These are phyloP conservation scores for Lycocerus yunnanus DNA, from an alignment of 2,888 invertebrate genomes.

Conservation along the genomic window DNA sequence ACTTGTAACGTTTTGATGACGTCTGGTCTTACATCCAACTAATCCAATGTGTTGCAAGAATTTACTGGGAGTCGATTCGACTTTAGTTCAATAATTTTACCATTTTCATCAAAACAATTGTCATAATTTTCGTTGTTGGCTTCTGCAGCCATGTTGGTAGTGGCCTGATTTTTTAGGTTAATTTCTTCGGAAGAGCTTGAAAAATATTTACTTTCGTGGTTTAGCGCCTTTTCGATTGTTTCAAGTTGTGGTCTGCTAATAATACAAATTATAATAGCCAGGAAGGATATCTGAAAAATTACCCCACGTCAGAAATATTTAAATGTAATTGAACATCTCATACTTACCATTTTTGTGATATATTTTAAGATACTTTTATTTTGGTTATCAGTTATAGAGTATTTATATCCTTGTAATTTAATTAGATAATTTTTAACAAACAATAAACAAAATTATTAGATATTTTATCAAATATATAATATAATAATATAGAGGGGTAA, in stretches of 20 bases:
- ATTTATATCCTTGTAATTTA: background rate
- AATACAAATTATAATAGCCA: background rate
- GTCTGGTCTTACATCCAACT: too few species aligned
- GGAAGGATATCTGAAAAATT: background rate
- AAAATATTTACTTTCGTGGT: background rate
- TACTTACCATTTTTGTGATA: background rate
- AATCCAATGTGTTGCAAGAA: too few species aligned
- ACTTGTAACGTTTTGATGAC: too few species aligned
- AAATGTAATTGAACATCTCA: background rate
- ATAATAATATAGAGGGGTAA: background rate
- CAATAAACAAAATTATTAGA: background rate
- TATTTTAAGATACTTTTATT: background rate
- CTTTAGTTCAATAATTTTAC: too few species aligned
- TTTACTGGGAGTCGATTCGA: too few species aligned
- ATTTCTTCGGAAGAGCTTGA: background rate
- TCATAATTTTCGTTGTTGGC: background rate
- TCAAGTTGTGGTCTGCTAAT: background rate
- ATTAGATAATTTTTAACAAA: background rate
- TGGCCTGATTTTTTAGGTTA: background rate
- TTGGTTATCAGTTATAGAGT: background rate
- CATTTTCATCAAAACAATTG: background rate
- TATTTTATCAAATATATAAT: background rate
- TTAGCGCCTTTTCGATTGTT: background rate
- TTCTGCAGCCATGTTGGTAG: background rate
- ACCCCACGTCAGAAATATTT: too few species aligned